Base-by-base conservation (phyloP, 2,797 vertebrate species). In the Melanotaenia parkinsoni region DNA sequence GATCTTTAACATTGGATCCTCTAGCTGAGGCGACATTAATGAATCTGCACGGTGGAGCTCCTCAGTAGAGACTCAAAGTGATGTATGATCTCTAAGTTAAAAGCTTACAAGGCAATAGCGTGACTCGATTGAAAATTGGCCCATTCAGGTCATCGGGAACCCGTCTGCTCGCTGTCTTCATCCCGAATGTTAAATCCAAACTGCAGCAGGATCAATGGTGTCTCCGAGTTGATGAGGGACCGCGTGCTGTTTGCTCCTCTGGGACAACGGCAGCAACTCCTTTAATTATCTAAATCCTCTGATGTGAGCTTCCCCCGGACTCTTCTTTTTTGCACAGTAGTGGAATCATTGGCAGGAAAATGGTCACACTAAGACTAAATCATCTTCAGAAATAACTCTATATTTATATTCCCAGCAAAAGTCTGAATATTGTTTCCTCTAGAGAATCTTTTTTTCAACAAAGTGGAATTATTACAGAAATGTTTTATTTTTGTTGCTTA, bases 81-180 rank as follows among this genome's bases (percentile, higher is more conserved):
- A 60, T 77, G 18, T 12, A 61, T 9, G 57, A 33, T 24, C 51
- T 50, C 11, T 7, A 10, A 62, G 32, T 40, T 24, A n/a, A 58
- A 67, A 57, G 74, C 38, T 77, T 71, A 66, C 74, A 56, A 70
- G 60, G 62, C 67, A 63, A 38, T 56, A 66, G 28, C 37, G 13
- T 22, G 5, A 56, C 51, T 70, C 14, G 2, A 32, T 28, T 22
- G 0, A 26, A 59, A 20, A 30, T 2, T n/a, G 37, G 24, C 37
- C 62, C 47, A 66, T 33, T 35, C 61, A 7, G 67, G 47, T 76
- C 68, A 60, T 43, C 13, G 11, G 47, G 35, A 60, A 56, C 22
- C 38, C 13, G 14, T 76, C 74, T 60, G 63, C 60, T 65, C 56
- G 5, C 67, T 20, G 37, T 70, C 32, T 18, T 40, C 50, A 35